Conservation (phyloP, 2,888 invertebrate species). For the Deilephila porcellus region DNA sequence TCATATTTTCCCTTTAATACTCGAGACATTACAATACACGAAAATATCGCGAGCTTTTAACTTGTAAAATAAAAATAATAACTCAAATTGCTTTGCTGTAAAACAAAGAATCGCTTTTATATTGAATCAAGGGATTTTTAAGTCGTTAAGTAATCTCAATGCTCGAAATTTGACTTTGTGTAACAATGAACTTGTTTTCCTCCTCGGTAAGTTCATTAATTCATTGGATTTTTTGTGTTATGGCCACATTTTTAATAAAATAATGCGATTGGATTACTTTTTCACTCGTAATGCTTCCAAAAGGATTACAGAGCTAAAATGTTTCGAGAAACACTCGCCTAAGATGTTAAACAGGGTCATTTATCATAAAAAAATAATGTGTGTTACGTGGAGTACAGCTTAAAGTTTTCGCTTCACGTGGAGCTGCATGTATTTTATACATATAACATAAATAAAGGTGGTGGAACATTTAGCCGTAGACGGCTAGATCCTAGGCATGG, state of each 20-base stretch:
- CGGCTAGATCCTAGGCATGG: constrained; percentile 37
- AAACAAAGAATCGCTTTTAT: constrained; percentile 9
- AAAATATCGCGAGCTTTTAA: background rate
- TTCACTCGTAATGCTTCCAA: background rate
- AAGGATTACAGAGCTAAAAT: background rate
- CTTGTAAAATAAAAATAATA: constrained; percentile 7
- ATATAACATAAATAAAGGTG: constrained; percentile 10
- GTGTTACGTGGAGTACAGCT: too few species aligned
- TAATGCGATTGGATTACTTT: background rate
- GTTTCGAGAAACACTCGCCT: background rate
- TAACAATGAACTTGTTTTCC: constrained; percentile 8
- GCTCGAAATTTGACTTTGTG: background rate
- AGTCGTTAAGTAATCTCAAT: constrained; percentile 22
- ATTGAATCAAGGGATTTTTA: constrained; percentile 15
- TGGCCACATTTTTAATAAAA: background rate
- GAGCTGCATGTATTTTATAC: background rate
- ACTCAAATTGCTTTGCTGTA: background rate
- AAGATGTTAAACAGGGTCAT: too few species aligned
- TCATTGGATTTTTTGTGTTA: background rate
- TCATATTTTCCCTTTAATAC: background rate
- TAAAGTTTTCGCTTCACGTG: too few species aligned
- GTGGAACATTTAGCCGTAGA: constrained; percentile 24
- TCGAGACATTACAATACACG: background rate
- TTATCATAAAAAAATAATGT: too few species aligned
- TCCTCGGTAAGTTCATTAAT: background rate